phyloP scores from a whole-genome alignment of 2,888 invertebrate species.

The Pherbina coryleti region DNA sequence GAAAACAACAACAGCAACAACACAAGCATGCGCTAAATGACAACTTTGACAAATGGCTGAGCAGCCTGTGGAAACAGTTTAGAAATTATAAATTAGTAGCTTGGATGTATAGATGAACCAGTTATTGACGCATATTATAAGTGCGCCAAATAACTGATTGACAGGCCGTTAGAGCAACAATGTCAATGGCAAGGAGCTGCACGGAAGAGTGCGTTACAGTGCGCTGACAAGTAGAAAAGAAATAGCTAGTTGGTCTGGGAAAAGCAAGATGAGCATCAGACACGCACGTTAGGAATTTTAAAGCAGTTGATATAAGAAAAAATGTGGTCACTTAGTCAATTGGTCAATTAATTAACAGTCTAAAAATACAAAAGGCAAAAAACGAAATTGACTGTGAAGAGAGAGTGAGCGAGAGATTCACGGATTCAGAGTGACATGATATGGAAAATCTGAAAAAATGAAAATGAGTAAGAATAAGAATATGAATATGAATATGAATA shows the following conservation, averaged over 20 bases:
- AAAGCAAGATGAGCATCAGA: not conserved
- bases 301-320: not conserved
- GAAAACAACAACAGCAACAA: conserved; percentile 5
- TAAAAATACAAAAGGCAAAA: not conserved
- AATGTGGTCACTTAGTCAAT: not conserved
- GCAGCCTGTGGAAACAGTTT: not conserved
- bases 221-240: not conserved
- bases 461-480: too few species aligned
- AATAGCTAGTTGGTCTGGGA: not conserved
- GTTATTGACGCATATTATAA: not conserved
- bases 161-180: conserved; percentile 5
- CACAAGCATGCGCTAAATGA: conserved; percentile 27
- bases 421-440: too few species aligned
- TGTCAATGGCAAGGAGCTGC: not conserved
- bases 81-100: not conserved
- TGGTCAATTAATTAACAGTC: conserved; percentile 17
- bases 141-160: not conserved
- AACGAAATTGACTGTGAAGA: not conserved
- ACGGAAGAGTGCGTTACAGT: not conserved
- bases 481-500: too few species aligned
- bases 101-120: not conserved
- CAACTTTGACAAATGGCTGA: conserved; percentile 27
- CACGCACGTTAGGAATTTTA: not conserved
- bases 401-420: too few species aligned
- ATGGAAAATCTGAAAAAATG: too few species aligned